Conservation (phyloP, 2,888 invertebrate species). For the Luffia ferchaultella region DNA sequence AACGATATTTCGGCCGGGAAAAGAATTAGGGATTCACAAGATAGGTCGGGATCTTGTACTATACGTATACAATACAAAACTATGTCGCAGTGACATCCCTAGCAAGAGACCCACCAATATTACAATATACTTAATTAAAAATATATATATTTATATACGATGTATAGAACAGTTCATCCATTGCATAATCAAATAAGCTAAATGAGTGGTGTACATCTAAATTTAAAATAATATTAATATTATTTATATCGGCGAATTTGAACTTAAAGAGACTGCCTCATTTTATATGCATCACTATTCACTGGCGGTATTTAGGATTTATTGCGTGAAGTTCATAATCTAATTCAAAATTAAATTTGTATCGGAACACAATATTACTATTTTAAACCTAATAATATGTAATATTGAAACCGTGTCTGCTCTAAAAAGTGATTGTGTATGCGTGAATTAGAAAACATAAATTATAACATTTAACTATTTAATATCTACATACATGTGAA, state of each 20-base stretch:
- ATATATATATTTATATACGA: slow-evolving; percentile 19
- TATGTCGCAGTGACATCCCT: background rate
- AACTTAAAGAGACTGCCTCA: background rate
- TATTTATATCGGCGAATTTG: background rate
- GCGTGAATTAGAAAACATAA: background rate
- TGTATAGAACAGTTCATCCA: slow-evolving; percentile 30
- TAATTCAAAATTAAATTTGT: too few relatives aligned
- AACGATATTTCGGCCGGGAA: too few relatives aligned
- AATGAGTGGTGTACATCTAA: slow-evolving; percentile 38
- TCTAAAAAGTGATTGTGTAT: too few relatives aligned
- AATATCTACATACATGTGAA: background rate
- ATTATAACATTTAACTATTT: background rate
- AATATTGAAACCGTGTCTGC: too few relatives aligned
- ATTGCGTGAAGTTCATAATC: too few relatives aligned
- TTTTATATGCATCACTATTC: background rate
- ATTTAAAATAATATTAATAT: slow-evolving; percentile 27
- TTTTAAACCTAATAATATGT: too few relatives aligned
- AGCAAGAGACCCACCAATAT: slow-evolving; percentile 22
- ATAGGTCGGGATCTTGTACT: too few relatives aligned
- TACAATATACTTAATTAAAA: slow-evolving; percentile 37
- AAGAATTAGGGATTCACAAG: too few relatives aligned
- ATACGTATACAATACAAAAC: background rate
- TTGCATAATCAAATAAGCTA: slow-evolving; percentile 32
- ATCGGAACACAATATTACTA: too few relatives aligned
- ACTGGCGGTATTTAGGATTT: background rate